Base-by-base conservation (phyloP, 2,888 invertebrate species). In the Agapetus fuscipes region DNA sequence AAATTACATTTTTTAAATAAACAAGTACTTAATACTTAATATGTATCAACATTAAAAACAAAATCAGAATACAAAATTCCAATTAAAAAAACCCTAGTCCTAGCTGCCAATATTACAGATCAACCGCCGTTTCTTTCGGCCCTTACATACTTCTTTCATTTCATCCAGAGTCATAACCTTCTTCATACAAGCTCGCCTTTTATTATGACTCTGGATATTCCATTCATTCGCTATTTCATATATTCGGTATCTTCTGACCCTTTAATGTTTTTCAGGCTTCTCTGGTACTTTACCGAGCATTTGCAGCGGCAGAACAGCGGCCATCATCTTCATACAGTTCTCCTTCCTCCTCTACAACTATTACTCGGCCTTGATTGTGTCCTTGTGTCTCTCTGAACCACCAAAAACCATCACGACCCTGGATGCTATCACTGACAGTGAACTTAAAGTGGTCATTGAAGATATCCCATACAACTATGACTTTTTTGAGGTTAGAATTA, bases 301-400 rank as follows among this genome's bases (percentile, higher is more conserved):
- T 13, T 34, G 13, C 12, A 43, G 45, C 2, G 56, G 55, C 7
- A 51, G 60, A 10, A 52, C 58, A 3, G 51, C 58, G 7, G 55
- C 54, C 16, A 30, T 60, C 12, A 50, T 53, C 10, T 41, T 59
- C 9, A 54, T 60, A 26, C 33, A 57, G 1, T 59, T 57, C 54
- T 53, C 53, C 6, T 51, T 59, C 34, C 31, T 61, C n/a, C 47
- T 59, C 3, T 58, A 53, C 45, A 59, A 60, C 44, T 61, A 60
- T 48, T 62, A 61, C 44, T 58, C 58, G 1, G 60, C 60, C 1
- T 59, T 58, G 35, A 54, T 61, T 14, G 59, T 60, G 2, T 57
- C 57, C 1, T 58, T 57, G 0, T 50, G 60, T 2, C 50, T 61
- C 7, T 51, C 56, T 1, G 54, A 55, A 36, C 56, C 56, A 12